Evolutionary conservation across 2,888 invertebrate species (phyloP).

Genomic region (Macrophya annulata): DNA sequence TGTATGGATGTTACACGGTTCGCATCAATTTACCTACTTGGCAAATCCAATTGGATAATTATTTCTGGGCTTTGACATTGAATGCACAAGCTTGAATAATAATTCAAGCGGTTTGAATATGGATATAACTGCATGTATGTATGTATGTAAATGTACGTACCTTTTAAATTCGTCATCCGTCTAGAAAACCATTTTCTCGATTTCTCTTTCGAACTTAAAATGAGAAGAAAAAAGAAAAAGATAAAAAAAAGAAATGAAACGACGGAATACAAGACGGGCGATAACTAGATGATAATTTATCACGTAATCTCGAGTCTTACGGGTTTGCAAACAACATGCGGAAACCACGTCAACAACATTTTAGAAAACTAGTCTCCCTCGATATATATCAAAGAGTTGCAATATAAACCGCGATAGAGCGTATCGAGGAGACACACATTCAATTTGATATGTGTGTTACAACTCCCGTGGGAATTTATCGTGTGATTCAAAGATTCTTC

Average conservation of each 20-base stretch:
- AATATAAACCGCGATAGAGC: slow-evolving; percentile 20
- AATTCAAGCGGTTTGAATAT: background rate
- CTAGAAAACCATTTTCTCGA: background rate
- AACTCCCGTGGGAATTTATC: slow-evolving; percentile 35
- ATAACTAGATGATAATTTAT: slow-evolving; percentile 40
- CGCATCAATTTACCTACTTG: background rate
- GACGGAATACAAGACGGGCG: background rate
- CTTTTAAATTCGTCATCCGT: background rate
- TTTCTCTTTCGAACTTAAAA: background rate
- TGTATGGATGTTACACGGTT: background rate
- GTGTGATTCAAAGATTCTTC: slow-evolving; percentile 31
- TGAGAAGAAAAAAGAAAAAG: background rate
- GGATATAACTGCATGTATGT: background rate
- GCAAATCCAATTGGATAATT: background rate
- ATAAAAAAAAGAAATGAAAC: background rate
- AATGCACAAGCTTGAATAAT: too few relatives aligned
- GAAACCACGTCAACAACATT: slow-evolving; percentile 30
- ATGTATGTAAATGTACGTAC: too few relatives aligned
- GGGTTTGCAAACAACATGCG: slow-evolving; percentile 1
- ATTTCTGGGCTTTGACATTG: background rate
- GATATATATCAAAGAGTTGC: background rate
- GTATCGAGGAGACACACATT: slow-evolving; percentile 18
- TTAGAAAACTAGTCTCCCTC: slow-evolving; percentile 43
- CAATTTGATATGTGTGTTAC: background rate
- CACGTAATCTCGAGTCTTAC: background rate